Conservation (phyloP, 2,888 invertebrate species). For the Eupithecia pulchellata region DNA sequence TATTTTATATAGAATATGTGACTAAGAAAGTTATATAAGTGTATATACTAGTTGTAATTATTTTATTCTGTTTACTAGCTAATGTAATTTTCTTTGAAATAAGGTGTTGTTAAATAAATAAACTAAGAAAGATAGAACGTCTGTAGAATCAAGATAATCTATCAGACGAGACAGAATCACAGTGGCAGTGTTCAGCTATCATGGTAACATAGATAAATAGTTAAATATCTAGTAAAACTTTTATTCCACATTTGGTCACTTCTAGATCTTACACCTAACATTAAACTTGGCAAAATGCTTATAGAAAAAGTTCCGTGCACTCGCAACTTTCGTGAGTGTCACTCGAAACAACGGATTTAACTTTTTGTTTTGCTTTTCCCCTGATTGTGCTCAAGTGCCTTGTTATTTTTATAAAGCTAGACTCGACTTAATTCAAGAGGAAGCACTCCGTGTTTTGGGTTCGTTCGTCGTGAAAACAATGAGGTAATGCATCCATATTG, state of each 20-base stretch:
- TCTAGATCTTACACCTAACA: slow-evolving; percentile 9
- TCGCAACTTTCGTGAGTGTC: slow-evolving; percentile 39
- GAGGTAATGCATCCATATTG: slow-evolving; percentile 2
- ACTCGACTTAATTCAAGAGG: slow-evolving; percentile 22
- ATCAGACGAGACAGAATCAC: background rate
- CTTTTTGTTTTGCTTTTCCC: slow-evolving; percentile 37
- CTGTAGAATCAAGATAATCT: background rate
- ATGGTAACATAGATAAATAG: background rate
- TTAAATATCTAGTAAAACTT: background rate
- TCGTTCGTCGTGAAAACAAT: slow-evolving; percentile 11
- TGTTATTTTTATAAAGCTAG: slow-evolving; percentile 33
- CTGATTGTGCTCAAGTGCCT: slow-evolving; percentile 36
- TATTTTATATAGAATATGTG: background rate
- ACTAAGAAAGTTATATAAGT: background rate
- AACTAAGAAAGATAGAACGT: background rate
- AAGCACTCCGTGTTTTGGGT: slow-evolving; percentile 14
- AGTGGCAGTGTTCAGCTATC: background rate
- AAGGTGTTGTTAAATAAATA: no score
- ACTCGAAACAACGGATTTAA: slow-evolving; percentile 40
- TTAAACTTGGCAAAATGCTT: slow-evolving; percentile 22
- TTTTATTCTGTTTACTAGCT: no score
- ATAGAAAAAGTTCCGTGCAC: slow-evolving; percentile 31
- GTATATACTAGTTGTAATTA: no score
- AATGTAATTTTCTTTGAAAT: no score
- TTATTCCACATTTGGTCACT: background rate